Conservation (phyloP, 2,888 invertebrate genomes). For the Parochlus steinenii region DNA sequence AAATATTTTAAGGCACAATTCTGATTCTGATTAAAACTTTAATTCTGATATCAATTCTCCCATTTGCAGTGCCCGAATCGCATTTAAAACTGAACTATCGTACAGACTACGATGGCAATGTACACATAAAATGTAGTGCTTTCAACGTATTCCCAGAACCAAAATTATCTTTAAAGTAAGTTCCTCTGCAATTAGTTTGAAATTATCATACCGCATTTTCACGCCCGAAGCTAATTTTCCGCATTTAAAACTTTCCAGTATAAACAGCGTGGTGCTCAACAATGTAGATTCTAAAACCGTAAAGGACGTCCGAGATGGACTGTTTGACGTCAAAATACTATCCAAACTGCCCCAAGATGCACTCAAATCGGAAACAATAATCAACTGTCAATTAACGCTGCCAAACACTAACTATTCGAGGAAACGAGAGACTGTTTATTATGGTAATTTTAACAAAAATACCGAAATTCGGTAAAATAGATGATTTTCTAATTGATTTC, state of each 20-base stretch:
- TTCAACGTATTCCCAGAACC: constrained; percentile 11
- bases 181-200: neutral
- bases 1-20: too few species aligned
- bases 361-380: constrained; percentile 31
- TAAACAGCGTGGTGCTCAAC: constrained; percentile 11
- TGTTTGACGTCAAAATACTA: constrained; percentile 28
- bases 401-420: constrained; percentile 31
- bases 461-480: too few species aligned
- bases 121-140: constrained; percentile 12
- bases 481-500: neutral
- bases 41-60: too few species aligned
- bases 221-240: neutral
- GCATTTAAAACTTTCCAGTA: constrained; percentile 1
- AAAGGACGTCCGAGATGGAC: constrained; percentile 20
- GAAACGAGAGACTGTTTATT: constrained; percentile 31
- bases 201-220: neutral
- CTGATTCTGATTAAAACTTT: too few species aligned
- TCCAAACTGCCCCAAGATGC: constrained; percentile 28
- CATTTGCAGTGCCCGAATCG: constrained; percentile 12
- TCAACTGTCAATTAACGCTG: constrained; percentile 30
- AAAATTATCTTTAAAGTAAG: constrained; percentile 12
- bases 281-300: constrained; percentile 8
- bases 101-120: constrained; percentile 10
- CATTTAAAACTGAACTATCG: constrained; percentile 12
- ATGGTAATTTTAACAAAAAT: constrained; percentile 24